Evolutionary conservation across 2,113 vertebrate species (phyloP), one percentile per base, ranked within the genome.

Genomic region (Talpa occidentalis): DNA sequence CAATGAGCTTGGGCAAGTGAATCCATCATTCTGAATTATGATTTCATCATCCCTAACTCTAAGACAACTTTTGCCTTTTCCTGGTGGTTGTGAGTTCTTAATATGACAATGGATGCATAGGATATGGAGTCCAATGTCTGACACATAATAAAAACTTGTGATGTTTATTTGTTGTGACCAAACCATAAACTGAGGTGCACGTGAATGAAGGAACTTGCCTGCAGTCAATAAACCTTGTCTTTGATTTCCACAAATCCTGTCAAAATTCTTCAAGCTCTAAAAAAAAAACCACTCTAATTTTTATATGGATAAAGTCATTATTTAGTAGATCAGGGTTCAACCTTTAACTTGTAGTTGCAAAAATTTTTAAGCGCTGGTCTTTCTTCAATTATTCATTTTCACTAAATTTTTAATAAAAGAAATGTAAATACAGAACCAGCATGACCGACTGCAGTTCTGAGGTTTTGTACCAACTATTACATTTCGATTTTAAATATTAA

Each of bases 391-490:
- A 90, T 94, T 96, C 54, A 96, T 94, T 84, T 93, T 66, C 14
- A 90, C 47, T 96, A 94, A 88, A 81, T 81, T 94, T 94, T 94
- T 97, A 95, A 95, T 95, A 83, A 96, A 95, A 77, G 52, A 49
- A 94, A 95, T 93, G 52, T 91, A 95, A 97, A 96, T 87, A 84
- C 10, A 87, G 74, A 90, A 81, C 28, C 0, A 32, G 32, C 62
- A 54, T 62, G 59, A 56, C 70, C 66, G 90, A 72, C 93, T 92
- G 47, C 0, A 84, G 56, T 79, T 83, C 12, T 60, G 37, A 44
- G 66, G 28, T 87, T 84, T 94, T 93, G 32, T 69, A 80, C 44
- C 47, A 84, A 77, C 92, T 87, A 94, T 88, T 92, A 70, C 19
- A 11, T 56, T 74, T 88, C 60, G 0, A 8, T 88, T 88, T 76